These are phyloP conservation scores for Odontomachus brunneus DNA, from an alignment of 1,140 invertebrate species.

Conservation along the genomic window DNA sequence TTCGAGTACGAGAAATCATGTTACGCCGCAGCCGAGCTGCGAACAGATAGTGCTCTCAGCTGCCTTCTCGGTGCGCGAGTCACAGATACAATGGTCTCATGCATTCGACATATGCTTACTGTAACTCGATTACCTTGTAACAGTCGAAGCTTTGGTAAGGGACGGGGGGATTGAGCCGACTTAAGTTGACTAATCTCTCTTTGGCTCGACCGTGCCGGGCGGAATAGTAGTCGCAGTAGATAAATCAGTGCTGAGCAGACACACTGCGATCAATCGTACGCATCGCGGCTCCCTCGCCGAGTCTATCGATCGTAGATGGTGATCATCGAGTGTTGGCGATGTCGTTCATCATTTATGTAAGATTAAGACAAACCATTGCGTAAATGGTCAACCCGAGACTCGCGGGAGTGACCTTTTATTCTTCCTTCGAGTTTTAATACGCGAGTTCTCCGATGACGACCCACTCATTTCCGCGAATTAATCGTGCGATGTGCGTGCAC, in stretches of 20 bases:
- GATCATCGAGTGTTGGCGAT: background rate
- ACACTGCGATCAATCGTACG: background rate
- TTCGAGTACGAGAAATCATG: slow-evolving; percentile 6
- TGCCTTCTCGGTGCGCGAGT: slow-evolving; percentile 40
- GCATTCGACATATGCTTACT: slow-evolving; percentile 59
- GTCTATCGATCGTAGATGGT: background rate
- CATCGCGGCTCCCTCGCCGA: background rate
- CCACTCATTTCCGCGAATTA: background rate
- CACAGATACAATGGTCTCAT: slow-evolving; percentile 46
- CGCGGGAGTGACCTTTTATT: background rate
- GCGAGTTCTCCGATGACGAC: background rate
- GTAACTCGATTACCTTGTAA: slow-evolving; percentile 59
- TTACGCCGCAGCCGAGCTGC: slow-evolving; percentile 20
- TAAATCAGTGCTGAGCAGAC: slow-evolving; percentile 18
- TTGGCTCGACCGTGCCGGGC: background rate
- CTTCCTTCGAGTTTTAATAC: background rate
- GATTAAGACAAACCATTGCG: background rate
- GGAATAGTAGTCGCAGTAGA: slow-evolving; percentile 18
- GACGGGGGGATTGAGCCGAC: slow-evolving; percentile 49
- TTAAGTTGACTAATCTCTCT: slow-evolving; percentile 58
- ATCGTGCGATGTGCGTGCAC: background rate
- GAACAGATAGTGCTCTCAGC: slow-evolving; percentile 40
- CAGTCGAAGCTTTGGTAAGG: slow-evolving; percentile 49
- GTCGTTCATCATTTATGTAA: background rate
- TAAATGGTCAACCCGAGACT: background rate